Percentiles rank a stretch among this genome's conserved stretches.
These are phyloP conservation scores for Thunnus albacares DNA, from an alignment of 2,797 vertebrate genomes.

Conservation along the genomic window DNA sequence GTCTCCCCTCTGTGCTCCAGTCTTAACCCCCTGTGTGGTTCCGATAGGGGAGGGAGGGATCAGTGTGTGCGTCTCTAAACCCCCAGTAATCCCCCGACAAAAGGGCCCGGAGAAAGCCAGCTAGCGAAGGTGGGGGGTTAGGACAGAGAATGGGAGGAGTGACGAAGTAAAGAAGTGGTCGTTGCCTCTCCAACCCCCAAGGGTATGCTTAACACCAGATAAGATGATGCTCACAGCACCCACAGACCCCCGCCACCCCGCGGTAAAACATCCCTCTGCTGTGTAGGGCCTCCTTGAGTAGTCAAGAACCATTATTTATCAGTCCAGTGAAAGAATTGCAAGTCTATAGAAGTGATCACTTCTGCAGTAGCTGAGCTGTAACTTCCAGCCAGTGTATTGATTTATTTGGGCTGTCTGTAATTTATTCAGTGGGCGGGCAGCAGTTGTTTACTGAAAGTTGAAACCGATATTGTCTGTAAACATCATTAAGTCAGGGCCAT, in stretches of 20 bases:
- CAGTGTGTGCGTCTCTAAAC: constrained; percentile 69
- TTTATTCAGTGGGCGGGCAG: constrained; percentile 61
- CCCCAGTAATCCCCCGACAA: constrained; percentile 79
- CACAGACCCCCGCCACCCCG: constrained; percentile 13
- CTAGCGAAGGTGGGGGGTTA: constrained; percentile 58
- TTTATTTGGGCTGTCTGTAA: constrained; percentile 60
- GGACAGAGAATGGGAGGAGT: constrained; percentile 73
- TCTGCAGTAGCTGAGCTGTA: constrained; percentile 47
- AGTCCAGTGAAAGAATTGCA: constrained; percentile 26
- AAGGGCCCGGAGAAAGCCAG: constrained; percentile 70
- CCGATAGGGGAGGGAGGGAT: constrained; percentile 68
- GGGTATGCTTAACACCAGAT: constrained; percentile 72
- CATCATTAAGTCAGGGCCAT: constrained; percentile 78
- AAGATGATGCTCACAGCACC: constrained; percentile 54
- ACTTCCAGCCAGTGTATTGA: constrained; percentile 62
- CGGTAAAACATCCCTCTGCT: constrained; percentile 32
- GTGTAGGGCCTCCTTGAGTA: constrained; percentile 26
- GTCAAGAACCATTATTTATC: constrained; percentile 50
- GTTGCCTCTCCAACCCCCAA: constrained; percentile 58
- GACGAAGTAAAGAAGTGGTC: constrained; percentile 68
- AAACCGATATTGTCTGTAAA: constrained; percentile 80
- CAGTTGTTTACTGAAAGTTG: constrained; percentile 77
- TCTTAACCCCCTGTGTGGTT: constrained; percentile 78
- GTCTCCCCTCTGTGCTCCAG: constrained; percentile 69
- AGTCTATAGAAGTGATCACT: constrained; percentile 40